Evolutionary conservation across 2,797 vertebrate genomes (phyloP).

Genomic region (Gambelia wislizenii): DNA sequence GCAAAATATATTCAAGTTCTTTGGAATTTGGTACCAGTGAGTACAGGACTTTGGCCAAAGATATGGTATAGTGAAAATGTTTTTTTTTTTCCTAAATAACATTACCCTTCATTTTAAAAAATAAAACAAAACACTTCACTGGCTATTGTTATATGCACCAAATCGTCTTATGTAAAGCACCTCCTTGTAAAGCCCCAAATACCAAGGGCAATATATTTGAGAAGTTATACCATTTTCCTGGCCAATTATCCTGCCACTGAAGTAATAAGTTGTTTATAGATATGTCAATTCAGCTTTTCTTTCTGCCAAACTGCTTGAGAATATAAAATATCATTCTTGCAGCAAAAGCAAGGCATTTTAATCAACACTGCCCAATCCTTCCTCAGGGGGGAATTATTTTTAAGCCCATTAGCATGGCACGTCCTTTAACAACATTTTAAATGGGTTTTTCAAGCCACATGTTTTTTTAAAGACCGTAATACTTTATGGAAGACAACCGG

Average conservation of each 20-base stretch:
- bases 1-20: background rate
- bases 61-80: background rate
- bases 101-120: background rate
- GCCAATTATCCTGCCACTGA: constrained; percentile 36
- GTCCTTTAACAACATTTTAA: constrained; percentile 38
- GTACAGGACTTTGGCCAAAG: background rate
- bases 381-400: constrained; percentile 24
- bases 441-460: constrained; percentile 25
- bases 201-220: constrained; percentile 27
- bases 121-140: background rate
- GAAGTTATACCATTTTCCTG: constrained; percentile 61
- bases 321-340: constrained; percentile 12
- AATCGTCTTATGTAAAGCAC: constrained; percentile 23
- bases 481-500: background rate
- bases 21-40: too few relatives aligned
- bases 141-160: background rate
- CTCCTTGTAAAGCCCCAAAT: background rate
- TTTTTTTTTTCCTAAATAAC: background rate
- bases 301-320: constrained; percentile 44
- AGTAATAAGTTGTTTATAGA: constrained; percentile 64
- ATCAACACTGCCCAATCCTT: background rate
- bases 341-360: constrained; percentile 35
- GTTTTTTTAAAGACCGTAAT: background rate
- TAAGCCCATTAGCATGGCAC: constrained; percentile 21
- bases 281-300: constrained; percentile 55